These are phyloP conservation scores for Bombus soroeensis DNA, from an alignment of 1,140 invertebrate species.

Conservation along the genomic window DNA sequence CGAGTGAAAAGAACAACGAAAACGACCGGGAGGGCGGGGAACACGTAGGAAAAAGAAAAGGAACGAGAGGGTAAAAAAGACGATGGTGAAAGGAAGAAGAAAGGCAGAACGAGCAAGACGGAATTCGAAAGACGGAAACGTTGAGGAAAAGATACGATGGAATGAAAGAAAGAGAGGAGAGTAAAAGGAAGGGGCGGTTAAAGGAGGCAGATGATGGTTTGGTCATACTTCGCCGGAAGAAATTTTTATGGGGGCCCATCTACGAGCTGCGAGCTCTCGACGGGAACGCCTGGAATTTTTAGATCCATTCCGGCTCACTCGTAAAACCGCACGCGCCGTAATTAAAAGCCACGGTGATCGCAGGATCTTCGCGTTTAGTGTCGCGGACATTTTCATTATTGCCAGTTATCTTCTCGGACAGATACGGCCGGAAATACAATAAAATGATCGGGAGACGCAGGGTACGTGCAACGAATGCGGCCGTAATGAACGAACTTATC, in stretches of 20 bases:
- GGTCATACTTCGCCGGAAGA: constrained; percentile 74
- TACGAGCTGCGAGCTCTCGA: constrained; percentile 60
- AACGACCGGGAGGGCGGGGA: constrained; percentile 19
- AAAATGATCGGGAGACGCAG: not conserved
- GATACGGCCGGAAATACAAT: constrained; percentile 28
- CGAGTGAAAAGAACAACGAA: constrained; percentile 61
- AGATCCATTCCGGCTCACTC: constrained; percentile 64
- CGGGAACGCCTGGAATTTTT: constrained; percentile 75
- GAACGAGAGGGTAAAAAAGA: constrained; percentile 1
- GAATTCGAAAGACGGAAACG: constrained; percentile 24
- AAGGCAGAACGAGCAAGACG: not conserved
- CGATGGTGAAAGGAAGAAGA: not conserved
- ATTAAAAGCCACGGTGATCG: constrained; percentile 73
- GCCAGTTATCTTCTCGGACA: constrained; percentile 16
- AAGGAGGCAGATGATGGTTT: constrained; percentile 48
- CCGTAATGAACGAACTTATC: constrained; percentile 16
- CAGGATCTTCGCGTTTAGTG: constrained; percentile 47
- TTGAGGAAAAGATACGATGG: not conserved
- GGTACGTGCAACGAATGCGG: not conserved
- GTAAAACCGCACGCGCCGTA: constrained; percentile 68
- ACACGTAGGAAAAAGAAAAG: not conserved
- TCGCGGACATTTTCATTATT: constrained; percentile 54
- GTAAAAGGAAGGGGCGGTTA: constrained; percentile 23
- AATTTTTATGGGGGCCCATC: constrained; percentile 78
- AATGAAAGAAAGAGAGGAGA: not conserved